These are phyloP conservation scores for Tangara arthus DNA, from an alignment of 2,797 vertebrate species.

Conservation along the genomic window DNA sequence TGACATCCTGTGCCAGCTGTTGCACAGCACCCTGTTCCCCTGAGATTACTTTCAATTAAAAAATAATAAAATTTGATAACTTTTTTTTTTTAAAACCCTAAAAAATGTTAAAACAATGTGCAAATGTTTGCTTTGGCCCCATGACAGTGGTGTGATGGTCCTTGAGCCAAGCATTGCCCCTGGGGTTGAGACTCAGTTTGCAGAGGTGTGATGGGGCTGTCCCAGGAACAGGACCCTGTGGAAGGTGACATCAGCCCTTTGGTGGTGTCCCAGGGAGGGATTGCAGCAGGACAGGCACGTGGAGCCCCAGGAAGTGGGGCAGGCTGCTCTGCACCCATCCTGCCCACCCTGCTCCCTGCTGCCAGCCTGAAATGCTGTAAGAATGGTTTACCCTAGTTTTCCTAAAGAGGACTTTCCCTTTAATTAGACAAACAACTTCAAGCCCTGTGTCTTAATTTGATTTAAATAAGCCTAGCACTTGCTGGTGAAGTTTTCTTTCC, in stretches of 20 bases:
- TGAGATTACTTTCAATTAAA: not conserved
- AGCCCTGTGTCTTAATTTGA: conserved; percentile 35
- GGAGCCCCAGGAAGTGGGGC: not conserved
- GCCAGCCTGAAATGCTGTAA: not conserved
- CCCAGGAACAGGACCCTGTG: not conserved
- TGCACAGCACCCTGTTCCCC: not conserved
- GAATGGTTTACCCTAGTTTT: conserved; percentile 45
- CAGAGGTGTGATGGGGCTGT: not conserved
- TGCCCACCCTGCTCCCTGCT: not conserved
- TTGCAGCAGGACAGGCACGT: not conserved
- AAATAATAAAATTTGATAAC: not conserved
- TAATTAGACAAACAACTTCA: conserved; percentile 42
- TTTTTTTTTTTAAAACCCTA: not conserved
- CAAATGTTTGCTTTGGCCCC: not conserved
- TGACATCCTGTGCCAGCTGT: not conserved
- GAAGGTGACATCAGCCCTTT: not conserved
- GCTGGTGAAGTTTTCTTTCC: not conserved
- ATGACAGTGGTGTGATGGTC: accelerated
- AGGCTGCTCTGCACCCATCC: not conserved
- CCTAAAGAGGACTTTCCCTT: conserved; percentile 15
- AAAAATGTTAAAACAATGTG: not conserved
- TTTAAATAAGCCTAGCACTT: conserved; percentile 34
- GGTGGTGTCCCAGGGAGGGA: not conserved
- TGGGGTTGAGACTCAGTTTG: accelerated
- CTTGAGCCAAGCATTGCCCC: not conserved